Evolutionary conservation across 2,888 invertebrate genomes (phyloP), one percentile per base, ranked within the genome.

Genomic region (Fragum sueziense): DNA sequence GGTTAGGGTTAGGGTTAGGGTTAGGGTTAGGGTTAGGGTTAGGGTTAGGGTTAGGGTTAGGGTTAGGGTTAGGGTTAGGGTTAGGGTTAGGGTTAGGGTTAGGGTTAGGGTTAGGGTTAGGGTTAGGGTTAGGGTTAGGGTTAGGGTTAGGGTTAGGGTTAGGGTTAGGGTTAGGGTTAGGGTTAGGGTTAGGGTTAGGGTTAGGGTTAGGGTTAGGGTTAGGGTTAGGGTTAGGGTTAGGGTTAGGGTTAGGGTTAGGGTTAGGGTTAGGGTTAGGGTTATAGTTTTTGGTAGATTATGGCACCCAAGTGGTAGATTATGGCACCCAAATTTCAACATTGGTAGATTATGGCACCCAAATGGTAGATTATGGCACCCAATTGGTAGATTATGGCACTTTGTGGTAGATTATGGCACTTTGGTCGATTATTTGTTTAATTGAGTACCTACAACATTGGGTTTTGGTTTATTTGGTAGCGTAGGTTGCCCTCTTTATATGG

Each of bases 111-210:
- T 41, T 41, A 41, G 41, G 41, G 41, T 41, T 41, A 41, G 41
- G 41, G 41, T 41, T 41, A 62, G 65, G 41, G 41, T 41, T 41
- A 41, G 41, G 41, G 41, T 41, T 41, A 41, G 65, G 73, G 65
- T 73, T 73, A 73, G 73, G 73, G 73, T 73, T 73, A 73, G 73
- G 73, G 73, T 61, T 73, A 62, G 62, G 73, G 73, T 61, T 73
- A 62, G 31, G 61, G 61, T 27, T 61, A 29, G 31, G 61, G 61
- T 27, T 61, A 29, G 31, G 61, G 61, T 27, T 61, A 29, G 61
- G 31, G 61, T 6, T 61, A 14, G n/a, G 52, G 52, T 52, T 52
- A 52, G 52, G 52, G 52, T 52, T 52, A 52, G 52, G 52, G 52
- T 52, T 73, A 25, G 27, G 65, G 61, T 27, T 52, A 14, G n/a